A percentile compares a stretch with the other conserved stretches of the same genome.
phyloP scores from a whole-genome alignment of 1,140 invertebrate genomes.

The Drosophila pallidifrons region DNA sequence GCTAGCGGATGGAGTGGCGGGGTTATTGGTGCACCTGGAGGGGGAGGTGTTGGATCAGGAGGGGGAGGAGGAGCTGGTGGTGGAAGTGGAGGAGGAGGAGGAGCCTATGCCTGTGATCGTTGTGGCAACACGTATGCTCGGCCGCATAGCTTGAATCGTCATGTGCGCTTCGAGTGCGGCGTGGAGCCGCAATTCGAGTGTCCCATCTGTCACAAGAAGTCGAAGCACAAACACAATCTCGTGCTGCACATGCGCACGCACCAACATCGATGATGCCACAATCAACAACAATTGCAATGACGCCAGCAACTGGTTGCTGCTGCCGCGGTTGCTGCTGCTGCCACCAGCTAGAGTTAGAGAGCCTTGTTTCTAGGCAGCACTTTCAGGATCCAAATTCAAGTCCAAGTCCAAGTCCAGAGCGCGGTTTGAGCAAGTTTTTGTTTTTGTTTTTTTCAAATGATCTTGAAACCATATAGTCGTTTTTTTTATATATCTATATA shows the following conservation, averaged over 20 bases:
- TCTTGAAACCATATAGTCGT: conserved; percentile 84
- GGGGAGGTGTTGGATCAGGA: conserved; percentile 12
- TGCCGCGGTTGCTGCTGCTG: conserved; percentile 31
- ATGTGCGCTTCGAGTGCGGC: conserved; percentile 89
- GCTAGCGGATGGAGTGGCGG: conserved; percentile 22
- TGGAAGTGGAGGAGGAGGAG: conserved; percentile 49
- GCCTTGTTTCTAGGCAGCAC: conserved; percentile 36
- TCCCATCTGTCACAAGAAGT: conserved; percentile 87
- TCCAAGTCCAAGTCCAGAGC: conserved; percentile 52
- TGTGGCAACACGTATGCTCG: conserved; percentile 87
- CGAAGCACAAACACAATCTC: conserved; percentile 87
- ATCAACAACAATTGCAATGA: conserved; percentile 63
- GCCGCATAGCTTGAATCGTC: conserved; percentile 88
- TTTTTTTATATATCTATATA: conserved; percentile 65
- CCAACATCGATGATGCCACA: conserved; percentile 85
- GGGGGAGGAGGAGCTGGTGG: conserved; percentile 2
- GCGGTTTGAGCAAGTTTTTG: conserved; percentile 58
- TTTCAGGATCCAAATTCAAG: conserved; percentile 40
- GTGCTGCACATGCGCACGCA: conserved; percentile 87
- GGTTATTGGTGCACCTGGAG: conserved; percentile 4
- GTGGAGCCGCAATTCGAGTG: conserved; percentile 87
- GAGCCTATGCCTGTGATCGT: conserved; percentile 85
- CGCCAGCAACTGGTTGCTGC: conserved; percentile 64
- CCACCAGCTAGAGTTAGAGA: conserved; percentile 44
- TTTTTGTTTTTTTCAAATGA: conserved; percentile 71